These are phyloP conservation scores for Drosophila guanche DNA, from an alignment of 1,140 invertebrate genomes.

Conservation along the genomic window DNA sequence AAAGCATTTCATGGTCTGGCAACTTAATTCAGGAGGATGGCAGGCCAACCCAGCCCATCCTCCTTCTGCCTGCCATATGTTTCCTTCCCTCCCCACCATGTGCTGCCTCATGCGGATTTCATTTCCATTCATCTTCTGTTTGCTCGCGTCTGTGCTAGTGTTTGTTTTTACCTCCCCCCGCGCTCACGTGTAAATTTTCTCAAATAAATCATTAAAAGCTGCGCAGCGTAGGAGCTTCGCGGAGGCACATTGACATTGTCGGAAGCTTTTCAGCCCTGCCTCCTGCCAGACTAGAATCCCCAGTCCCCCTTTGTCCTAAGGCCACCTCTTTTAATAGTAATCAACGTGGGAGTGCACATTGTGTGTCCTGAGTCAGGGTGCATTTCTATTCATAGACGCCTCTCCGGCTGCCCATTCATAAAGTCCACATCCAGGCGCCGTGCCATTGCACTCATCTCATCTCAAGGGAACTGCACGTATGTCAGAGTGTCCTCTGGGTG, in stretches of 20 bases:
- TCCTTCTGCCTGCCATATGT: slow-evolving; percentile 12
- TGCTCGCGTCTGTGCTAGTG: slow-evolving; percentile 28
- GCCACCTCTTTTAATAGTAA: slow-evolving; percentile 73
- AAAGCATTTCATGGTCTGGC: slow-evolving; percentile 81
- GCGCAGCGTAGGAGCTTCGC: slow-evolving; percentile 28
- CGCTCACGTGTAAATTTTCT: slow-evolving; percentile 80
- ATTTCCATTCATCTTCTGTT: slow-evolving; percentile 70
- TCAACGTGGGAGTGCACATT: slow-evolving; percentile 74
- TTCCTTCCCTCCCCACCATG: slow-evolving; percentile 6
- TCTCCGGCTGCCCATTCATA: slow-evolving; percentile 62
- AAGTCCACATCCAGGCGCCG: slow-evolving; percentile 58
- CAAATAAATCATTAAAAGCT: slow-evolving; percentile 81
- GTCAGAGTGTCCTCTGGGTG: slow-evolving; percentile 4
- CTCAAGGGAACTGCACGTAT: slow-evolving; percentile 2
- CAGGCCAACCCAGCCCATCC: neutral
- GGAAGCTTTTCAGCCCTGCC: slow-evolving; percentile 22
- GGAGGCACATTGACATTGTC: slow-evolving; percentile 77
- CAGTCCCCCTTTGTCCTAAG: slow-evolving; percentile 28
- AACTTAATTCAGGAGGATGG: slow-evolving; percentile 71
- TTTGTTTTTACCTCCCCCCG: slow-evolving; percentile 55
- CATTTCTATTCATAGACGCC: slow-evolving; percentile 66
- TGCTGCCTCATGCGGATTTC: slow-evolving; percentile 33
- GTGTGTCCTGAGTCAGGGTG: slow-evolving; percentile 43
- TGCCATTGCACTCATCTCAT: slow-evolving; percentile 72
- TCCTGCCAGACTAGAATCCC: slow-evolving; percentile 2